Evolutionary conservation across 2,113 vertebrate genomes (phyloP).

Genomic region (Chionodraco myersi): DNA sequence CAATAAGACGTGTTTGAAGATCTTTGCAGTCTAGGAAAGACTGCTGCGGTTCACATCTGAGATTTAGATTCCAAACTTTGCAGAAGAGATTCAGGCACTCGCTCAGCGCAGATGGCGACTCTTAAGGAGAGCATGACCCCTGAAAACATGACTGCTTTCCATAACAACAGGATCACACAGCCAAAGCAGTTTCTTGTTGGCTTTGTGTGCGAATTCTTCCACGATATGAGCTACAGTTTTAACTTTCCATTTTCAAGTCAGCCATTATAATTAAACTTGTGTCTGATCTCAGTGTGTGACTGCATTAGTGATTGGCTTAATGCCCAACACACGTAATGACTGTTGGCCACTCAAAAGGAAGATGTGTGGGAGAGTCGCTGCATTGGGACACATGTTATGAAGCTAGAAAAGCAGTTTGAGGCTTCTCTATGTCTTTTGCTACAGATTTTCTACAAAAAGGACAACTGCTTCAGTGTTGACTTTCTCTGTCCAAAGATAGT

Average conservation of each 20-base stretch:
- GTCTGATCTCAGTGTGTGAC: slow-evolving; percentile 55
- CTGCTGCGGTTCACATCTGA: slow-evolving; percentile 6
- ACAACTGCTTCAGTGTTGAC: slow-evolving; percentile 1
- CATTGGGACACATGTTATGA: background rate
- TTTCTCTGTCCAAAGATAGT: background rate
- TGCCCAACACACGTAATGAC: slow-evolving; percentile 62
- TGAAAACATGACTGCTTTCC: slow-evolving; percentile 54
- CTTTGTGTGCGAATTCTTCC: slow-evolving; percentile 19
- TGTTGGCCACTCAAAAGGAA: slow-evolving; percentile 49
- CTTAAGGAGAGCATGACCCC: slow-evolving; percentile 54
- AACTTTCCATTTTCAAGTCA: slow-evolving; percentile 42
- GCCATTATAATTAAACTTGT: slow-evolving; percentile 68
- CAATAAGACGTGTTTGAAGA: background rate
- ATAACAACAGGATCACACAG: slow-evolving; percentile 53
- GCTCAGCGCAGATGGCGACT: slow-evolving; percentile 49
- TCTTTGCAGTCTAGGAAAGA: background rate
- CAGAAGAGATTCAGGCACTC: slow-evolving; percentile 26
- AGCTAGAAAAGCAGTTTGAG: background rate
- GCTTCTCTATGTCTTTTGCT: background rate
- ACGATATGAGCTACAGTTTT: slow-evolving; percentile 28
- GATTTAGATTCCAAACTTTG: slow-evolving; percentile 36
- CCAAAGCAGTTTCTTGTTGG: slow-evolving; percentile 44
- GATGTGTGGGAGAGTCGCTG: slow-evolving; percentile 22
- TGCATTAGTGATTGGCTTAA: slow-evolving; percentile 55
- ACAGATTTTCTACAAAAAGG: background rate